Evolutionary conservation across 37 sponge, comb jelly and placozoan species (phyloP).

Genomic region (Halichondria panicea): DNA sequence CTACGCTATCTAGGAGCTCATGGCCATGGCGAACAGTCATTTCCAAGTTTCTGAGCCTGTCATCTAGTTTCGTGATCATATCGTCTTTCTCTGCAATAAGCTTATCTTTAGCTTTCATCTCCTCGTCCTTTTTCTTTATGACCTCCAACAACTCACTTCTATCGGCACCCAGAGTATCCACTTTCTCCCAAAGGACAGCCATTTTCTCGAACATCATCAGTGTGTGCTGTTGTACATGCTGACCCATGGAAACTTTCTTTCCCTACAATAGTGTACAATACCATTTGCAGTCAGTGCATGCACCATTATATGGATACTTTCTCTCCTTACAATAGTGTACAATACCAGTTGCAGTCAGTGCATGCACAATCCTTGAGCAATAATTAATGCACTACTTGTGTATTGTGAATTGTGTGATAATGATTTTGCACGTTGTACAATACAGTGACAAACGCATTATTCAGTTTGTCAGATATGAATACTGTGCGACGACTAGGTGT

Average conservation of each 20-base stretch:
- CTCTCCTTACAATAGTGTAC: neutral
- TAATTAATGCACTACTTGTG: no score
- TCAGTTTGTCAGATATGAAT: no score
- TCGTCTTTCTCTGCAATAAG: neutral
- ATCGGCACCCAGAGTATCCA: neutral
- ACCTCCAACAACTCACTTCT: neutral
- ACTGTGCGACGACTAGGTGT: no score
- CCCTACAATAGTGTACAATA: slow-evolving; percentile 1
- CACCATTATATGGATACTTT: neutral
- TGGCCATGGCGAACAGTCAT: no score
- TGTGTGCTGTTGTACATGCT: slow-evolving; percentile 19
- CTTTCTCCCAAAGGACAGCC: neutral
- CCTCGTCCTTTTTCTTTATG: slow-evolving; percentile 3
- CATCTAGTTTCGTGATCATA: neutral
- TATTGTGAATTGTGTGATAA: no score
- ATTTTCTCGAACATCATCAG: slow-evolving; percentile 2
- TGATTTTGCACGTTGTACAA: no score
- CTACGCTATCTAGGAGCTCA: no score
- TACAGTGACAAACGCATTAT: no score
- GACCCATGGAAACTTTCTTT: slow-evolving; percentile 25
- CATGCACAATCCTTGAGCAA: no score
- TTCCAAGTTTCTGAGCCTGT: neutral
- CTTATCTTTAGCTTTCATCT: neutral
- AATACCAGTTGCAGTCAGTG: neutral
- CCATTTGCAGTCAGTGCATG: neutral